Evolutionary conservation across 2,888 invertebrate species (phyloP).

Genomic region (Epinotia bilunana): DNA sequence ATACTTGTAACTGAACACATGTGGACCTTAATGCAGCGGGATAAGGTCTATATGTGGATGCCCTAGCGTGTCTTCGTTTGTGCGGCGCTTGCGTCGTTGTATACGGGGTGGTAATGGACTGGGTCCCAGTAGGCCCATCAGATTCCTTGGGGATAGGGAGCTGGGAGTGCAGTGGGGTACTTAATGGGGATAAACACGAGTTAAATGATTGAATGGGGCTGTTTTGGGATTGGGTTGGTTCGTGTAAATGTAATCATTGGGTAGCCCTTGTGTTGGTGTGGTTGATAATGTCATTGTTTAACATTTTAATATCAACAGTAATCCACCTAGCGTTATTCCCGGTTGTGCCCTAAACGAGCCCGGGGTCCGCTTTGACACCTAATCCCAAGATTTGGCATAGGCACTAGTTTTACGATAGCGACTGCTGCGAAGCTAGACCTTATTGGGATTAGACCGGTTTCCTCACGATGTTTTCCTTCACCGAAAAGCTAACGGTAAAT

Average conservation of each 20-base stretch:
- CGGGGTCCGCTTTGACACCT: too few species aligned
- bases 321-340: too few species aligned
- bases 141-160: constrained; percentile 46
- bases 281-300: not conserved
- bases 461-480: too few species aligned
- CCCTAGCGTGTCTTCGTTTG: not conserved
- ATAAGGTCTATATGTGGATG: not conserved
- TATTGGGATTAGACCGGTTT: too few species aligned
- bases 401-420: too few species aligned
- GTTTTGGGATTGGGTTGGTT: constrained; percentile 39
- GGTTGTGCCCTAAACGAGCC: too few species aligned
- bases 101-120: constrained; percentile 1
- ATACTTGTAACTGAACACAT: not conserved
- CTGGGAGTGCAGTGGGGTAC: constrained; percentile 50
- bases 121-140: constrained; percentile 19
- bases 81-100: not conserved
- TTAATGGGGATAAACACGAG: constrained; percentile 80
- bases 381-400: too few species aligned
- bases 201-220: constrained; percentile 73
- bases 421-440: too few species aligned
- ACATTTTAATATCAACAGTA: too few species aligned
- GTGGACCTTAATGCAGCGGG: not conserved
- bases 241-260: constrained; percentile 37
- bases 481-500: too few species aligned
- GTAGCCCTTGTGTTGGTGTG: not conserved